phyloP scores from a whole-genome alignment of 1,140 invertebrate species.

The Lanistes nyassanus region DNA sequence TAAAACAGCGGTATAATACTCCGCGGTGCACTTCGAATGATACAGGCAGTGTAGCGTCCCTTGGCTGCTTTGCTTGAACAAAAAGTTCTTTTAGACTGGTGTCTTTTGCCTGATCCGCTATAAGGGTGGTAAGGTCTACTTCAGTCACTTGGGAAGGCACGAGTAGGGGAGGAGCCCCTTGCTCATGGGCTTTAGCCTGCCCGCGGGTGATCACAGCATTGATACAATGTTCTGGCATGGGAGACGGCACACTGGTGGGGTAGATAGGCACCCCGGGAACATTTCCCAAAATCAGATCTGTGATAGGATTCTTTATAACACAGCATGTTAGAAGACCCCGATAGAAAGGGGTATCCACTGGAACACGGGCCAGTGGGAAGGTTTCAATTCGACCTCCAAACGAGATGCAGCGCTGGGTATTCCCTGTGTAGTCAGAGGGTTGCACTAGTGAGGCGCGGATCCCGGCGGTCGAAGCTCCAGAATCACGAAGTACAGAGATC shows the following conservation, averaged over 20 bases:
- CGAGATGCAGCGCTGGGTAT: background rate
- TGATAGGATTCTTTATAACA: conserved; percentile 1
- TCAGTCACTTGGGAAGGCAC: too few relatives aligned
- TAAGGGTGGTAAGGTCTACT: too few relatives aligned
- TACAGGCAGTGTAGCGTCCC: too few relatives aligned
- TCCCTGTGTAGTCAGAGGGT: background rate
- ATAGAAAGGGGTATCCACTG: conserved; percentile 3
- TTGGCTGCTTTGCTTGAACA: too few relatives aligned
- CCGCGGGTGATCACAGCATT: too few relatives aligned
- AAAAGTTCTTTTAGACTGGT: too few relatives aligned
- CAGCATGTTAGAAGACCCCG: background rate
- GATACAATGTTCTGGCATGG: too few relatives aligned
- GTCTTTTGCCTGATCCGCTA: too few relatives aligned
- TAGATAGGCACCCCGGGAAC: background rate
- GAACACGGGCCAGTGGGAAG: background rate
- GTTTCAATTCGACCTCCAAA: background rate
- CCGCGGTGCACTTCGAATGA: background rate
- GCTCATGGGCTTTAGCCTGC: too few relatives aligned
- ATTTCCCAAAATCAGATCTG: conserved; percentile 5
- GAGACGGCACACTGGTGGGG: too few relatives aligned
- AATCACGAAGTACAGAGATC: background rate
- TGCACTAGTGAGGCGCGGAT: background rate
- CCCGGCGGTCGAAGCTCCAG: background rate
- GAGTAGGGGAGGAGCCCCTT: too few relatives aligned
- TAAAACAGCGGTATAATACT: background rate